Percentiles rank a stretch among this genome's conserved stretches.
phyloP scores from a whole-genome alignment of 2,113 vertebrate species.

The Zosterops japonicus region DNA sequence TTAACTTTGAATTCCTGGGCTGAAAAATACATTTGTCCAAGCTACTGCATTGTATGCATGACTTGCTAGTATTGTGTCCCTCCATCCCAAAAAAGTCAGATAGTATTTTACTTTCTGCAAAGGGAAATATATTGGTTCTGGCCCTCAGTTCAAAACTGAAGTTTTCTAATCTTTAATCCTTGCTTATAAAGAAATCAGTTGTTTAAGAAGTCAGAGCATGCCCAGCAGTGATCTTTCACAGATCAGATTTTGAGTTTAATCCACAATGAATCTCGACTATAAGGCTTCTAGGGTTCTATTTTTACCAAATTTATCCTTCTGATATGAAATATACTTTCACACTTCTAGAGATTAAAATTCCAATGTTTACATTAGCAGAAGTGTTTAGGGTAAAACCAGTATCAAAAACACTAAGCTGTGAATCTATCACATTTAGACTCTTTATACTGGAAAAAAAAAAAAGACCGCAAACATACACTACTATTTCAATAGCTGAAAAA shows the following conservation, averaged over 20 bases:
- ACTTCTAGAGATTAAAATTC: conserved; percentile 38
- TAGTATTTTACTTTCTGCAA: background rate
- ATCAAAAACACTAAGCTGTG: conserved; percentile 21
- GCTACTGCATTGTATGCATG: rapidly evolving
- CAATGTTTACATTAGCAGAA: conserved; percentile 54
- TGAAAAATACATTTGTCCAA: conserved; percentile 27
- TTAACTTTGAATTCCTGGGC: background rate
- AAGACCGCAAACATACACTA: background rate
- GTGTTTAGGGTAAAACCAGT: conserved; percentile 50
- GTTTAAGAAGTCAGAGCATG: conserved; percentile 42
- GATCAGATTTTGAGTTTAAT: conserved; percentile 46
- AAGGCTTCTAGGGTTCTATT: background rate
- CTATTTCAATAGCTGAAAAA: background rate
- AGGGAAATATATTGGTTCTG: background rate
- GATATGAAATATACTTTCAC: conserved; percentile 50
- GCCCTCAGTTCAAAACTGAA: background rate
- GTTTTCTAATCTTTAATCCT: conserved; percentile 15
- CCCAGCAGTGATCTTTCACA: background rate
- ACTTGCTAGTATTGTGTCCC: background rate
- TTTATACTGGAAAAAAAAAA: background rate
- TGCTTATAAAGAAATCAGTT: conserved; percentile 9
- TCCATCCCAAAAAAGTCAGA: background rate
- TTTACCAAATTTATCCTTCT: conserved; percentile 52
- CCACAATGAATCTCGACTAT: conserved; percentile 52
- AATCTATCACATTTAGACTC: background rate